These are phyloP conservation scores for Tetheella fluctuosa DNA, from an alignment of 2,888 invertebrate genomes.

Conservation along the genomic window DNA sequence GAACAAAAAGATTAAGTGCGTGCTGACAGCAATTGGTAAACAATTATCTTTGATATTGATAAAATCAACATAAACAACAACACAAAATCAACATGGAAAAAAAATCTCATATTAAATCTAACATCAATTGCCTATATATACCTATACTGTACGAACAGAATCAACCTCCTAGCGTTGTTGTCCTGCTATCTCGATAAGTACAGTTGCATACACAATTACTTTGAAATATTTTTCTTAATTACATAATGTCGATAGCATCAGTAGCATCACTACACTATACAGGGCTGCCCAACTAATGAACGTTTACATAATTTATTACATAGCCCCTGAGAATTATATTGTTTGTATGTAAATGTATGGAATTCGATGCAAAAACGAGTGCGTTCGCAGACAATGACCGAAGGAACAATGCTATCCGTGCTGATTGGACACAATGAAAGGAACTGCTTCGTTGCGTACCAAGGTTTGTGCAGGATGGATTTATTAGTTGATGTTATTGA, in stretches of 20 bases:
- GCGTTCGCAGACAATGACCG: constrained; percentile 63
- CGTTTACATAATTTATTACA: constrained; percentile 50
- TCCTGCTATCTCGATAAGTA: too few species aligned
- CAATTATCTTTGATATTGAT: too few species aligned
- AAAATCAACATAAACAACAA: too few species aligned
- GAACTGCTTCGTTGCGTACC: constrained; percentile 44
- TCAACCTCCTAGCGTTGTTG: too few species aligned
- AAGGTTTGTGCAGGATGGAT: neutral
- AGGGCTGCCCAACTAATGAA: constrained; percentile 19
- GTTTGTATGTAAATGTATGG: constrained; percentile 69
- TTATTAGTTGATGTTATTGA: neutral
- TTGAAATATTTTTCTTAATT: neutral
- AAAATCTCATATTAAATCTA: too few species aligned
- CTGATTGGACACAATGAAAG: constrained; percentile 60
- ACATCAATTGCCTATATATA: too few species aligned
- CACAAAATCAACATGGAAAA: too few species aligned
- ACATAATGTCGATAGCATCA: neutral
- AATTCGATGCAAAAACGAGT: constrained; percentile 52
- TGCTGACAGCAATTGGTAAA: too few species aligned
- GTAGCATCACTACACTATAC: constrained; percentile 14
- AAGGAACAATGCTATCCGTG: constrained; percentile 54
- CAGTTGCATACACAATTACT: too few species aligned
- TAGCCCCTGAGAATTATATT: constrained; percentile 43
- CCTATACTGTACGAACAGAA: too few species aligned
- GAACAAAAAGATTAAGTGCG: too few species aligned